Base-by-base conservation (phyloP, 2,888 invertebrate genomes). In the Drosophila neotestacea region DNA sequence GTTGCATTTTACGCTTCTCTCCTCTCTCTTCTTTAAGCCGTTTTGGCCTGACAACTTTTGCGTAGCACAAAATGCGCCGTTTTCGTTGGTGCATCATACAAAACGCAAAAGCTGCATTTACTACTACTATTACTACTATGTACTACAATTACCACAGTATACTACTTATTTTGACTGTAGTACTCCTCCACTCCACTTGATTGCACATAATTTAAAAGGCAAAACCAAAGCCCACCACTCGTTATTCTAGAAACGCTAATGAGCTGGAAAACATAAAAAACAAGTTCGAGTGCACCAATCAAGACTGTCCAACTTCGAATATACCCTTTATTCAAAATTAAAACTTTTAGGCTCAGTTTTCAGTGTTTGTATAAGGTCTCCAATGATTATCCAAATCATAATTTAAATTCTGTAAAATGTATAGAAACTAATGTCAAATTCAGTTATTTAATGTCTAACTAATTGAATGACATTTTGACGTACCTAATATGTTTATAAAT, bases 181-280 rank as follows among this genome's bases (percentile, higher is more conserved):
- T 68, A 77, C 73, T 34, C 70, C 79, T 34, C 67, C 79, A 81
- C 81, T 81, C 66, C 77, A 79, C 73, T 79, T 77, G 81, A 81
- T 79, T 81, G 79, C 79, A 75, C 77, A 74, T 73, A 81, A 79
- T 79, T 79, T 73, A 51, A 66, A 51, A 62, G 67, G 50, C 67
- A 6, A 28, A 58, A 65, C 50, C 52, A 42, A 47, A 32, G 55
- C 28, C 16, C 44, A 30, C 32, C 44, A 42, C 32, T 50, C 36
- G 51, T 22, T 50, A 32, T 39, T 54, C 52, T 47, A 27, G 55
- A 65, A 54, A 70, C 77, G 77, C 70, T 79, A 79, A 79, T 79
- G 79, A 79, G 77, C 74, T 79, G 71, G 42, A 79, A 66, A 72
- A 38, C 50, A 52, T 52, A 68, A 55, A 64, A 44, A 62, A 42